These are phyloP conservation scores for Lates japonicus DNA, from an alignment of 2,797 vertebrate genomes.

Conservation along the genomic window DNA sequence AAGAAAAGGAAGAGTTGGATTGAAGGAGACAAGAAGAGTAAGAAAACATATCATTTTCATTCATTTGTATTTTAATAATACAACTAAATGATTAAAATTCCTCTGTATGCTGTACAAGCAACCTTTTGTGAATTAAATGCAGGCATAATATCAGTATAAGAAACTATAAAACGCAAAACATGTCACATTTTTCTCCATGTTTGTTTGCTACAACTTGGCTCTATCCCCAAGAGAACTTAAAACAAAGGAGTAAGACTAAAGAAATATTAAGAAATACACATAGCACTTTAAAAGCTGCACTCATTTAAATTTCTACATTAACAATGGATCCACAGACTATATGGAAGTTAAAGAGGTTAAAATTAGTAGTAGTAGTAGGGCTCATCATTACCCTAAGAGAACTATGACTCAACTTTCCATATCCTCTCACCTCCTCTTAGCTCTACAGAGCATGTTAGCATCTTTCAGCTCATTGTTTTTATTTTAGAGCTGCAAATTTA, in stretches of 20 bases:
- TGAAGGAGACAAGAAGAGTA: neutral
- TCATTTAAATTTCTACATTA: neutral
- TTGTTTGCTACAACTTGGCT: neutral
- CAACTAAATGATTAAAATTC: neutral
- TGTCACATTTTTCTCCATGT: neutral
- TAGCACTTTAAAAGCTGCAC: neutral
- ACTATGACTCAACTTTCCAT: neutral
- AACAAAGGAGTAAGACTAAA: neutral
- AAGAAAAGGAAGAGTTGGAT: neutral
- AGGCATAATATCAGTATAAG: neutral
- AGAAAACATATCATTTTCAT: neutral
- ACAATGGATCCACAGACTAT: neutral
- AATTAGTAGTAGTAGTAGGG: neutral
- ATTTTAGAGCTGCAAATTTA: neutral
- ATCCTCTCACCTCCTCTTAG: neutral
- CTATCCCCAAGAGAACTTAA: neutral
- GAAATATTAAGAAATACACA: neutral
- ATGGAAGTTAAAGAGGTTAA: neutral
- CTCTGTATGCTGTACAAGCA: neutral
- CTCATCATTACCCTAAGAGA: neutral
- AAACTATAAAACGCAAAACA: neutral
- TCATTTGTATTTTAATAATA: neutral
- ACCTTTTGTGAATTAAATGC: neutral
- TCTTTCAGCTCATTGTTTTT: neutral
- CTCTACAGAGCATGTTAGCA: neutral